Percentiles rank a stretch among this genome's conserved stretches.
Conservation (phyloP, 2,888 invertebrate species). For the Cremastinae sp. region DNA sequence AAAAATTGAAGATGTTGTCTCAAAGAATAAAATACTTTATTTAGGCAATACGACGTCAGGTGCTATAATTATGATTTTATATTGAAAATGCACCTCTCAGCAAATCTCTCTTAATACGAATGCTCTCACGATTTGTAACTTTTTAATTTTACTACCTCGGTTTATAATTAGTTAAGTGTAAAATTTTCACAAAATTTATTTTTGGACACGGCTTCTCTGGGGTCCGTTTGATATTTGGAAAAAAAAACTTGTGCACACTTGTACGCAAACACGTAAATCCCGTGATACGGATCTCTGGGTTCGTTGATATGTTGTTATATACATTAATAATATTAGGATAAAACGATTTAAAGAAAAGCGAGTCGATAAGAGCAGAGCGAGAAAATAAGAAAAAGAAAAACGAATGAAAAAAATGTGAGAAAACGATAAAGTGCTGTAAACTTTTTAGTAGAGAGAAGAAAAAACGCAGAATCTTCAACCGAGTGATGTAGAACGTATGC, state of each 20-base stretch:
- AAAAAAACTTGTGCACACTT: slow-evolving; percentile 41
- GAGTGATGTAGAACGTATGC: slow-evolving; percentile 68
- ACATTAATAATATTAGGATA: slow-evolving; percentile 74
- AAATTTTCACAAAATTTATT: slow-evolving; percentile 4
- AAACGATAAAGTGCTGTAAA: slow-evolving; percentile 72
- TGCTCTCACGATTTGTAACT: too few species aligned
- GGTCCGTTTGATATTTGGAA: slow-evolving; percentile 52
- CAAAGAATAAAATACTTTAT: too few species aligned
- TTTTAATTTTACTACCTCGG: too few species aligned
- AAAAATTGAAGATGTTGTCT: too few species aligned
- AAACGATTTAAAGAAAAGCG: slow-evolving; percentile 42
- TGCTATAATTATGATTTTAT: too few species aligned
- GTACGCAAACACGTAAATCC: slow-evolving; percentile 5
- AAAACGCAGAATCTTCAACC: slow-evolving; percentile 69
- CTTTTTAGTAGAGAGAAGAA: slow-evolving; percentile 73
- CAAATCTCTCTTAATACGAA: too few species aligned
- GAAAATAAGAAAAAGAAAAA: slow-evolving; percentile 44
- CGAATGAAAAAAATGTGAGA: slow-evolving; percentile 64
- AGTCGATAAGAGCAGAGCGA: slow-evolving; percentile 34
- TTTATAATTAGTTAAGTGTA: too few species aligned
- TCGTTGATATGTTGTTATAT: slow-evolving; percentile 76
- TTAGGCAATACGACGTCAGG: too few species aligned
- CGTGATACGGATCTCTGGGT: slow-evolving; percentile 59
- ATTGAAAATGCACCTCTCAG: too few species aligned
- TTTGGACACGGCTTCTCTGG: too few species aligned